Conservation (phyloP, 2,113 vertebrate species). For the Fregata magnificens region DNA sequence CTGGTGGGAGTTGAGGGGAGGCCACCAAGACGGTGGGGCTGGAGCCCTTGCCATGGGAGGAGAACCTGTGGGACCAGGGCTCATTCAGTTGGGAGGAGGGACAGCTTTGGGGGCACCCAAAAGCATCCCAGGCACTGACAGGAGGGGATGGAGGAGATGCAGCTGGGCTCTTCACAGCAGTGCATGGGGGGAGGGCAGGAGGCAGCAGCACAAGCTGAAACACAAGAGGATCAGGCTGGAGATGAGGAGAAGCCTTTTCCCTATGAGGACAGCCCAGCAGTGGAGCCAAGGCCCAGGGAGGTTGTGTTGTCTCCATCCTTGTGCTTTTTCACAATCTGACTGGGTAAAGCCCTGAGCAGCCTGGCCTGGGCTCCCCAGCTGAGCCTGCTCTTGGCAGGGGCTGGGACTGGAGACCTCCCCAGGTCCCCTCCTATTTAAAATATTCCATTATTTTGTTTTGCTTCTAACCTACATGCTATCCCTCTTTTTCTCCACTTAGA, state of each 20-base stretch:
- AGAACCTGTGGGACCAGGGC: background rate
- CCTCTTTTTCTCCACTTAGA: background rate
- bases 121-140: background rate
- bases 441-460: background rate
- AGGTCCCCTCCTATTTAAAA: background rate
- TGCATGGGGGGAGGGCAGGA: accelerated
- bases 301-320: too few relatives aligned
- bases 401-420: background rate
- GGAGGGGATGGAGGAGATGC: background rate
- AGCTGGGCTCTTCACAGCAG: background rate
- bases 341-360: background rate
- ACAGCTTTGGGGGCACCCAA: background rate
- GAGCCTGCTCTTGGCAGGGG: background rate
- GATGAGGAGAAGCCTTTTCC: background rate
- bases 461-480: background rate
- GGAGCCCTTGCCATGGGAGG: background rate
- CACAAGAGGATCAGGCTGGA: background rate
- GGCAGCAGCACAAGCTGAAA: background rate
- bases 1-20: background rate
- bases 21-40: background rate
- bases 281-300: background rate
- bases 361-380: background rate
- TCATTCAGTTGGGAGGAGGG: background rate
- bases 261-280: background rate
- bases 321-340: background rate